Evolutionary conservation across 2,797 vertebrate genomes (phyloP).

Genomic region (Florisuga fusca): DNA sequence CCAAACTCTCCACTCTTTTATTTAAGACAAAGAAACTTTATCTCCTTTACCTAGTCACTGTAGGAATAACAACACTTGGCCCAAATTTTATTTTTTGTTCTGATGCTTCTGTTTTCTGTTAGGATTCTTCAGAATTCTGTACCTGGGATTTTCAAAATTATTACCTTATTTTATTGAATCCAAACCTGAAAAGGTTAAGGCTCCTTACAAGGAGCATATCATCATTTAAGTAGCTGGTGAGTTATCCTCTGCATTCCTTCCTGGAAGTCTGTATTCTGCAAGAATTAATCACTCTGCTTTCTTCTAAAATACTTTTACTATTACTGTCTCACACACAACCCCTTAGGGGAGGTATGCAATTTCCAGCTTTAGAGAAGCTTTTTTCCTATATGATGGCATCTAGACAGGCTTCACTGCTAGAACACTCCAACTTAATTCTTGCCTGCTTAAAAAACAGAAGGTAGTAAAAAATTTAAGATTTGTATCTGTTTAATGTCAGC

Average conservation of each 20-base stretch:
- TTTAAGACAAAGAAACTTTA: not conserved
- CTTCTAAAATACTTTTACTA: not conserved
- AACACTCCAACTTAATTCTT: not conserved
- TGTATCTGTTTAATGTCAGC: not conserved
- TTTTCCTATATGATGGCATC: not conserved
- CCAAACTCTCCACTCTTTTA: not conserved
- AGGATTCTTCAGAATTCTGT: not conserved
- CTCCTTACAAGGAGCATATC: not conserved
- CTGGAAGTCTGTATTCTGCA: not conserved
- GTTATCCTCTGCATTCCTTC: not conserved
- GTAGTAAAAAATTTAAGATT: not conserved
- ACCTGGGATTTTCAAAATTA: not conserved
- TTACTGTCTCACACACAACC: not conserved
- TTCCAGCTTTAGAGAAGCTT: not conserved
- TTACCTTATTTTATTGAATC: not conserved
- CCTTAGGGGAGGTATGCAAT: not conserved
- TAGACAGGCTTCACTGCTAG: not conserved
- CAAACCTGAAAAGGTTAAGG: not conserved
- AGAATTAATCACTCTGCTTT: not conserved
- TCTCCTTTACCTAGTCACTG: not conserved
- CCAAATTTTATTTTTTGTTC: not conserved
- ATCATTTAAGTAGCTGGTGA: not conserved
- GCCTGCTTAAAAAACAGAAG: not conserved
- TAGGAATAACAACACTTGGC: not conserved
- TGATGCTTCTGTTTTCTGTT: not conserved